Conservation (phyloP, 1,140 invertebrate genomes). For the Ridgeia piscesae region DNA sequence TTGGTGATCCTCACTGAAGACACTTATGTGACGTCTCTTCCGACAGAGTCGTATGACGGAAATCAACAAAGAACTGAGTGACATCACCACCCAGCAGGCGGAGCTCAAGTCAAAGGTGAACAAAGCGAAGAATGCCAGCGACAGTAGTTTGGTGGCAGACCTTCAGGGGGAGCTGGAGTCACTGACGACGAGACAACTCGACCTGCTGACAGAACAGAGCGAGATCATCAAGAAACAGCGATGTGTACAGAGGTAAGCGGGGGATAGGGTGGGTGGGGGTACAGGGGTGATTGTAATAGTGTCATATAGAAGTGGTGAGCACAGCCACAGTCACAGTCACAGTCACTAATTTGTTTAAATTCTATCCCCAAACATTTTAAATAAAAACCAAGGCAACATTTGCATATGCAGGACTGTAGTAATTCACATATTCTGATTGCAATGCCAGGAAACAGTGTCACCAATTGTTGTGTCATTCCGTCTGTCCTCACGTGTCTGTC, state of each 20-base stretch:
- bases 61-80: conserved; percentile 14
- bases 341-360: too few relatives aligned
- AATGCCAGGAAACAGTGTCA: too few relatives aligned
- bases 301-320: too few relatives aligned
- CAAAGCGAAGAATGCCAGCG: neutral
- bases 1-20: neutral
- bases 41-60: neutral
- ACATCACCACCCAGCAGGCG: conserved; percentile 10
- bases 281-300: too few relatives aligned
- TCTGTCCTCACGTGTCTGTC: too few relatives aligned
- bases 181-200: conserved; percentile 12
- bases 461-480: too few relatives aligned
- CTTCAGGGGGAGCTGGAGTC: conserved; percentile 11
- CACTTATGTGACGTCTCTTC: neutral
- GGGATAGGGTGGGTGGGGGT: neutral
- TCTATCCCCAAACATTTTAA: too few relatives aligned
- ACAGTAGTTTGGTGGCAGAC: neutral
- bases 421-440: too few relatives aligned
- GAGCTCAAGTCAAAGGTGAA: neutral
- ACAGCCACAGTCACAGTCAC: too few relatives aligned
- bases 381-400: too few relatives aligned
- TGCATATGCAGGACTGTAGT: too few relatives aligned
- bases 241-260: neutral
- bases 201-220: conserved; percentile 12
- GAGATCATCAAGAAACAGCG: conserved; percentile 11